phyloP scores from a whole-genome alignment of 2,113 vertebrate species.

The Syngnathoides biaculeatus region DNA sequence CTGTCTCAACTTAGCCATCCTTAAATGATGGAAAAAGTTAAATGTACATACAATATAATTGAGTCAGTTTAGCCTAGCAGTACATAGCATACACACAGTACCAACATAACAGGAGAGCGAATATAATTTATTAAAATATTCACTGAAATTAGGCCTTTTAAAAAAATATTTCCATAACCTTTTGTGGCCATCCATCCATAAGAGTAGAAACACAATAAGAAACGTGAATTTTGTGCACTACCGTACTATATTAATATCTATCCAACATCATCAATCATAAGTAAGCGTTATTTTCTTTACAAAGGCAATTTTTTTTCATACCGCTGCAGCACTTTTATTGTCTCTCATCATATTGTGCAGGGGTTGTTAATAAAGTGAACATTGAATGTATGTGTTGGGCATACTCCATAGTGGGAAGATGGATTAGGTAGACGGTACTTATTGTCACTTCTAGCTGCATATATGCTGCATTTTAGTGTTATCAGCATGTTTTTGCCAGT shows the following conservation, averaged over 20 bases:
- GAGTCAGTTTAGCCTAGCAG: too few species aligned
- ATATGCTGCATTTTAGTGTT: neutral
- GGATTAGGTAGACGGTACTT: neutral
- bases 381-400: neutral
- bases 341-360: neutral
- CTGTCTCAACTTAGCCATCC: too few species aligned
- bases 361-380: neutral
- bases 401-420: neutral
- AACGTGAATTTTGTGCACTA: neutral
- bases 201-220: too few species aligned
- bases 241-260: neutral
- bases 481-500: neutral
- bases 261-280: neutral
- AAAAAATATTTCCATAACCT: too few species aligned
- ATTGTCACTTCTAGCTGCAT: neutral
- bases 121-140: too few species aligned
- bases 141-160: too few species aligned
- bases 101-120: too few species aligned
- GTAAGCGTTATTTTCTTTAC: neutral
- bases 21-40: too few species aligned
- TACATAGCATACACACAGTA: too few species aligned
- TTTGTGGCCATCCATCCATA: too few species aligned
- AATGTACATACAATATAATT: too few species aligned
- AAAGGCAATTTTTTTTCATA: neutral
- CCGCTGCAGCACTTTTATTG: neutral